These are phyloP conservation scores for Aporophyla nigra DNA, from an alignment of 2,888 invertebrate genomes.

Conservation along the genomic window DNA sequence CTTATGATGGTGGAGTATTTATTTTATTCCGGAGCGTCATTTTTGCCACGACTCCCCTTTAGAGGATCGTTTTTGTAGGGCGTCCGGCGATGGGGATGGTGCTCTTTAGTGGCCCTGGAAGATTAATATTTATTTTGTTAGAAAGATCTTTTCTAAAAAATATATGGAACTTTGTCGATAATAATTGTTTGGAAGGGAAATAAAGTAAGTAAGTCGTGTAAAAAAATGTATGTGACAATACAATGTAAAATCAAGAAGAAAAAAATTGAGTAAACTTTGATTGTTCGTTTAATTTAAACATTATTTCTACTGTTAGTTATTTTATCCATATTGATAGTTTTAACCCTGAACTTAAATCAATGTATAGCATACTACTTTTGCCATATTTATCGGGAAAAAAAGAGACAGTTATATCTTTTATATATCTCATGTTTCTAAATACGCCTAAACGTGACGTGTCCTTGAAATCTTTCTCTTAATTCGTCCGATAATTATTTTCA, in stretches of 20 bases:
- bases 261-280: not conserved
- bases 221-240: not conserved
- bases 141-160: not conserved
- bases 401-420: not conserved
- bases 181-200: not conserved
- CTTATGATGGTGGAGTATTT: constrained; percentile 77
- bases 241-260: not conserved
- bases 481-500: not conserved
- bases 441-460: not conserved
- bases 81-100: constrained; percentile 77
- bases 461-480: not conserved
- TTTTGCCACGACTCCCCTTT: constrained; percentile 86
- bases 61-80: constrained; percentile 82
- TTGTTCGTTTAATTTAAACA: no score
- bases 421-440: not conserved
- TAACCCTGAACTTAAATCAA: not conserved
- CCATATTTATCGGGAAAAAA: no score
- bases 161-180: not conserved
- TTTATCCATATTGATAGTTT: not conserved
- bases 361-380: not conserved
- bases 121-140: constrained; percentile 44
- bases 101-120: constrained; percentile 77
- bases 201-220: not conserved
- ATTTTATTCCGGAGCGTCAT: constrained; percentile 87
- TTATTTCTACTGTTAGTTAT: no score